phyloP scores from a whole-genome alignment of 2,113 vertebrate species.

The Lampris incognitus region DNA sequence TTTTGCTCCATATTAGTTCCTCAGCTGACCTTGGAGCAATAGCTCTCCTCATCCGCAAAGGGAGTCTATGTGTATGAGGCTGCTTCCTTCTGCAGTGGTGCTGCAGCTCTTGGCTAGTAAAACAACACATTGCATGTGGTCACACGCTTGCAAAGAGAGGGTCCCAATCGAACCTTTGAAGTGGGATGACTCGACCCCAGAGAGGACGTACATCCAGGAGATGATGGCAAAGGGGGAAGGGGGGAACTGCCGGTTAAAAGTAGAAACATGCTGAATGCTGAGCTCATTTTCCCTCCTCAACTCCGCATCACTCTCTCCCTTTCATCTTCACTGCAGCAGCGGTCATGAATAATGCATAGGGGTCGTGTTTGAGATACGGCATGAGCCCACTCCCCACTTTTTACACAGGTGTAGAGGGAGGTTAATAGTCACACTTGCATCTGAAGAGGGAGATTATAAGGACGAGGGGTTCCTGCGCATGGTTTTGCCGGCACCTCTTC shows the following conservation, averaged over 20 bases:
- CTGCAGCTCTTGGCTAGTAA: background rate
- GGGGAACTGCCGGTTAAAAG: slow-evolving; percentile 2
- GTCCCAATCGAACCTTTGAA: slow-evolving; percentile 29
- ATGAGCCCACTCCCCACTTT: slow-evolving; percentile 61
- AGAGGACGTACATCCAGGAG: slow-evolving; percentile 57
- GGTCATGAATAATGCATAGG: slow-evolving; percentile 75
- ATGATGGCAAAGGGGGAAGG: slow-evolving; percentile 24
- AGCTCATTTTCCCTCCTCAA: slow-evolving; percentile 55
- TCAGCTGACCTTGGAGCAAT: slow-evolving; percentile 36
- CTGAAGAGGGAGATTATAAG: slow-evolving; percentile 72
- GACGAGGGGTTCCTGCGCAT: slow-evolving; percentile 51
- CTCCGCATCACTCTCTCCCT: slow-evolving; percentile 39
- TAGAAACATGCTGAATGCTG: slow-evolving; percentile 19
- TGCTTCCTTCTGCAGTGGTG: background rate
- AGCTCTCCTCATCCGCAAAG: slow-evolving; percentile 23
- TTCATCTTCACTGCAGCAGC: slow-evolving; percentile 64
- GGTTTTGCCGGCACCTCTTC: slow-evolving; percentile 7
- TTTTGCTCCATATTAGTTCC: slow-evolving; percentile 15
- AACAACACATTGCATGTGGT: slow-evolving; percentile 21
- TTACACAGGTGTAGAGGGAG: slow-evolving; percentile 62
- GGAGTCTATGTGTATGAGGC: background rate
- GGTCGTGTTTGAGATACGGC: slow-evolving; percentile 48
- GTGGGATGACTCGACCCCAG: slow-evolving; percentile 44
- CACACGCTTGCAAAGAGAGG: background rate
- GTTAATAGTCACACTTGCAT: slow-evolving; percentile 72